phyloP scores from a whole-genome alignment of 2,113 vertebrate genomes.

The Halcyon malimbica region DNA sequence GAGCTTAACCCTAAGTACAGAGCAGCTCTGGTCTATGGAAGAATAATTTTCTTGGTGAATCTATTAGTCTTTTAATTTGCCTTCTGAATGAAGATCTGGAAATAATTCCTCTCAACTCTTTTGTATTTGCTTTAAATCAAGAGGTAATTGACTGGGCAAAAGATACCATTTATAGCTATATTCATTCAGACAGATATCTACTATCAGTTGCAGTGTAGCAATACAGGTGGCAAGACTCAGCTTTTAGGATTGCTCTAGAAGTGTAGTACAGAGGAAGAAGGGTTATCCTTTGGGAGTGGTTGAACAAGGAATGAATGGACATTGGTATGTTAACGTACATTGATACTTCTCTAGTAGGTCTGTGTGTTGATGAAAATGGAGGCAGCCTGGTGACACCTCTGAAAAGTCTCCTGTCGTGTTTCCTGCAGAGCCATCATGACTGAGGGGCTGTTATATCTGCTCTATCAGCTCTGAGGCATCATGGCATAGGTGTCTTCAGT shows the following conservation, averaged over 20 bases:
- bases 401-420: neutral
- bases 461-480: neutral
- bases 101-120: neutral
- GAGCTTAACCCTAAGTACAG: neutral
- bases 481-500: fast-evolving
- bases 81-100: neutral
- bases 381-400: neutral
- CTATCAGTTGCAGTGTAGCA: neutral
- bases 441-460: neutral
- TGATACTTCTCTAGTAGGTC: neutral
- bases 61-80: neutral
- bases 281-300: neutral
- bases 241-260: neutral
- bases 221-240: neutral
- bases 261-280: neutral
- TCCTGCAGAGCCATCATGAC: neutral
- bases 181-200: neutral
- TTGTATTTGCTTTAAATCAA: neutral
- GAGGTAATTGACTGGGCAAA: neutral
- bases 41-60: neutral
- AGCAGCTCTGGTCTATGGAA: neutral
- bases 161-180: neutral
- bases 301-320: neutral
- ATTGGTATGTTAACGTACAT: neutral
- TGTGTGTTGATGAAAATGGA: neutral